Conservation (phyloP, 2,888 invertebrate species). For the Amphipoea lucens region DNA sequence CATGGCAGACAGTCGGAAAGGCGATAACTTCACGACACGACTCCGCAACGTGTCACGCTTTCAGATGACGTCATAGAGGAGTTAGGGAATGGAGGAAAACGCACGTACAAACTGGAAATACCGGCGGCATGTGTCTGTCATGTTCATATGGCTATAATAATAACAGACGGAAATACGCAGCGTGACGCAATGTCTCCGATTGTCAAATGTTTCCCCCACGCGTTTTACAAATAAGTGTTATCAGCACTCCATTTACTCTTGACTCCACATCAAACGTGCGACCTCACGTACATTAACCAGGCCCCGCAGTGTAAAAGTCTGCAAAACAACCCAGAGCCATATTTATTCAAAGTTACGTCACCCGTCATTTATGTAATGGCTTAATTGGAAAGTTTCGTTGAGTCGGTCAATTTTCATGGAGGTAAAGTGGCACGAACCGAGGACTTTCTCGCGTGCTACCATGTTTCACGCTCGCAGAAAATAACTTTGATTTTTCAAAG, state of each 20-base stretch:
- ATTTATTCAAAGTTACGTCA: slow-evolving; percentile 77
- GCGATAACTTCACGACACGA: slow-evolving; percentile 46
- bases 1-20: slow-evolving; percentile 39
- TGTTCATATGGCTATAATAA: not conserved
- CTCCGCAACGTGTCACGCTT: slow-evolving; percentile 27
- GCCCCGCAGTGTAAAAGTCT: slow-evolving; percentile 51
- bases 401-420: slow-evolving; percentile 80
- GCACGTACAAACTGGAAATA: not conserved
- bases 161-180: not conserved
- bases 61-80: slow-evolving; percentile 30
- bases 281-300: slow-evolving; percentile 45
- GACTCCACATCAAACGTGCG: not conserved
- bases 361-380: slow-evolving; percentile 84
- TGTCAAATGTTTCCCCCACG: not conserved
- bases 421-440: slow-evolving; percentile 79
- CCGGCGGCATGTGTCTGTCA: too few relatives aligned
- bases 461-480: slow-evolving; percentile 75
- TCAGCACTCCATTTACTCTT: slow-evolving; percentile 4
- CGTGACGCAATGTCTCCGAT: not conserved
- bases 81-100: slow-evolving; percentile 13
- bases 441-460: slow-evolving; percentile 82
- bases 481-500: slow-evolving; percentile 73
- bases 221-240: not conserved
- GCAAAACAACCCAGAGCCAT: slow-evolving; percentile 72
- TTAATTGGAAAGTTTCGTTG: slow-evolving; percentile 88